Evolutionary conservation across 2,888 invertebrate species (phyloP), one percentile per base, ranked within the genome.

Genomic region (Hydrotaea diabolus): DNA sequence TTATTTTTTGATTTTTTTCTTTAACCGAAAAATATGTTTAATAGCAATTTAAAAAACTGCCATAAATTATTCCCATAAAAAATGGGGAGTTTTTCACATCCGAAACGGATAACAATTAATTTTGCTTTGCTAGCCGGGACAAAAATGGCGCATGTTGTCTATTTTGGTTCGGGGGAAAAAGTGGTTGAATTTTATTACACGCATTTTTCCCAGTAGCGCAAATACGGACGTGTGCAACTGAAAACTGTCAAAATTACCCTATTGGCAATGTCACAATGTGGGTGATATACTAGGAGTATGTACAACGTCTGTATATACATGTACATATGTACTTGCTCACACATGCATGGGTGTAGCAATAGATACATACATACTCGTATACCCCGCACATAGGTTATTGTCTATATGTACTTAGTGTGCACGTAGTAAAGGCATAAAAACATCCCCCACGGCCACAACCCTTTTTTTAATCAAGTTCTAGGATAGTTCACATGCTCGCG

Each of bases 131-230:
- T 19, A 36, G 15, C 19, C 19, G 36, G 55, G 66, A 49, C 11
- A 76, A 85, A 85, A 80, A 85, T 85, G 85, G 85, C 85, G 85
- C 39, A 78, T 77, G 73, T 77, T 82, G 36, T 73, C 4, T 71
- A n/a, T 17, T 77, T 62, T 43, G 19, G 0, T 76, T 55, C 43
- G 49, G 7, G n/a, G 31, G 7, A 7, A 80, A 85, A 79, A 85
- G 85, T 85, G 85, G 85, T 85, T 85, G 82, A 82, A 80, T 80
- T 82, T 85, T 69, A 74, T 74, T 80, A 46, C 59, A 74, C 62
- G 53, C 59, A 23, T 80, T 83, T 77, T 80, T 39, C n/a, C 15
- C 59, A 26, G 57, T n/a, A 17, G 62, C 77, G 19, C 57, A n/a
- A 57, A 73, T 26, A 66, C n/a, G n/a, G n/a, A n/a, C n/a, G n/a